Base-by-base conservation (phyloP, 2,113 vertebrate species). In the Dicentrarchus labrax region DNA sequence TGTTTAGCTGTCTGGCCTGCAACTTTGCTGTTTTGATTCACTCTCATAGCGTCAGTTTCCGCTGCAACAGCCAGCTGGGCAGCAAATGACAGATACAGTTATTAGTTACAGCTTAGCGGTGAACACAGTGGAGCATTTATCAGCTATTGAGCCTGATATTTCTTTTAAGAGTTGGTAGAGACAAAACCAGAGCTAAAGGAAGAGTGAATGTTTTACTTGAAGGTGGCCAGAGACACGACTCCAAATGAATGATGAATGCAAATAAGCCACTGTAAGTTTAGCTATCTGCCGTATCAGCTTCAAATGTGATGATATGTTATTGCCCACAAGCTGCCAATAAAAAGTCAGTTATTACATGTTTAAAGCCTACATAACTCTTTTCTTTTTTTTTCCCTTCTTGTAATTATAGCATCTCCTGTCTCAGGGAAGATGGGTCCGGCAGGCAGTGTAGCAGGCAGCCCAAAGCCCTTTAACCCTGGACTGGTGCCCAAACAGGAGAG, bases 371-470 rank as follows among this genome's bases (percentile, higher is more conserved):
- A 22, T 64, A 17, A 8, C 51, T 68, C 45, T 30, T 59, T 24
- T 59, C 15, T 36, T 81, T 77, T 0, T 66, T 88, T 60, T 30
- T 16, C 1, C 22, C 10, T 82, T 73, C 0, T 71, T 89, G 16
- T 78, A 39, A 12, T 82, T 88, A 78, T 92, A 99, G 98, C 97
- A 47, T 99, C 98, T 66, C 98, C 98, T 78, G 95, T 95, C 48
- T 96, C 97, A 59, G 95, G 94, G 48, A 98, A 97, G 94, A 96
- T 95, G 0, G 97, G 96, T 77, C 96, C 97, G 92, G 91, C 95
- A 50, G 96, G 97, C 80, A 98, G 96, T 78, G 86, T 96, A 65
- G 96, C 97, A 0, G 96, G 95, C 91, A 99, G 98, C 87, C 98
- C 98, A 1, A 99, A 98, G 90, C 92, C 98, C 17, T 96, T 97